A percentile compares a stretch with the other conserved stretches of the same genome.
Conservation (phyloP, 2,797 vertebrate species). For the Eulemur mongoz region DNA sequence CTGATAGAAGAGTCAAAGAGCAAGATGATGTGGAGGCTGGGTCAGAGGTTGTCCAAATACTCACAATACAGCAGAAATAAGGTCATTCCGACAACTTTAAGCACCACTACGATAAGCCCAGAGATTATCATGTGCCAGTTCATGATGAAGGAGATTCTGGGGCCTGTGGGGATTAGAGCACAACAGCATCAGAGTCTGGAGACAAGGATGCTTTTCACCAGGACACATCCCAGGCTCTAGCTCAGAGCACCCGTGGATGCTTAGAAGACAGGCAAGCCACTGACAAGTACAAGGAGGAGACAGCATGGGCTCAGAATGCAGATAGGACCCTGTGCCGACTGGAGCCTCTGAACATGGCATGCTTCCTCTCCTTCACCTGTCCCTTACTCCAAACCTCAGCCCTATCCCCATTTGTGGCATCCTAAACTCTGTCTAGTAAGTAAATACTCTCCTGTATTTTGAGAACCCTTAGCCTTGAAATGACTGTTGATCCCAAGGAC, state of each 20-base stretch:
- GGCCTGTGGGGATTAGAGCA: slow-evolving; percentile 16
- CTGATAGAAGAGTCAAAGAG: neutral
- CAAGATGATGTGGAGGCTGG: neutral
- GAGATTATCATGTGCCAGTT: slow-evolving; percentile 72
- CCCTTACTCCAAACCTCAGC: neutral
- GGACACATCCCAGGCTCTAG: neutral
- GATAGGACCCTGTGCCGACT: neutral
- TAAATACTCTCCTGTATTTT: neutral
- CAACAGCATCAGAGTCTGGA: neutral
- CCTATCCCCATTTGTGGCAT: neutral
- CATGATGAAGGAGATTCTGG: slow-evolving; percentile 45
- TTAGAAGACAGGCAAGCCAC: neutral
- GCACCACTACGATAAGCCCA: slow-evolving; percentile 30
- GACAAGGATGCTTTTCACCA: neutral
- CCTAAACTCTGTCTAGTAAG: neutral
- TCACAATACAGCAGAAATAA: slow-evolving; percentile 74
- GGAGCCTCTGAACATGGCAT: neutral
- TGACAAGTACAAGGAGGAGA: neutral
- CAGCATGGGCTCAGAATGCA: neutral
- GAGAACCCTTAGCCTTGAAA: neutral
- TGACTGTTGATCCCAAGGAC: neutral
- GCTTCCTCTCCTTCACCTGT: neutral
- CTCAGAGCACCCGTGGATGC: neutral
- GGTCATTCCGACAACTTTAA: slow-evolving; percentile 67
- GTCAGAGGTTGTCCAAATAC: slow-evolving; percentile 21